phyloP scores from a whole-genome alignment of 2,888 invertebrate genomes.

The Tachina fera region DNA sequence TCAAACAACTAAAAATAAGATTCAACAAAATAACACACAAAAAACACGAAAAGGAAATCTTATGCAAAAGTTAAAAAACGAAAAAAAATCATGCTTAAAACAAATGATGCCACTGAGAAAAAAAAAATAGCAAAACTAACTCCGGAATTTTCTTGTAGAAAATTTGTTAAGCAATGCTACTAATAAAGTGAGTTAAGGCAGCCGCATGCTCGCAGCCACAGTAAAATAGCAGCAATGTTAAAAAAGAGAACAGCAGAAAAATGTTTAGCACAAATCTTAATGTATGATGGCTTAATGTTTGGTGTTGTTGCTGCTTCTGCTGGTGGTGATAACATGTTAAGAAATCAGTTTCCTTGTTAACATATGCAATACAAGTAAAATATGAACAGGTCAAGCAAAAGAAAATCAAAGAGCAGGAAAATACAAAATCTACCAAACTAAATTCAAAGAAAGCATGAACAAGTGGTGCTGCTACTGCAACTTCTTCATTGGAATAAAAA shows the following conservation, averaged over 20 bases:
- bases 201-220: background rate
- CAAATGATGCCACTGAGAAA: slow-evolving; percentile 55
- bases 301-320: background rate
- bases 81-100: background rate
- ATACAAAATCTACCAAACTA: background rate
- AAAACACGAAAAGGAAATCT: slow-evolving; percentile 14
- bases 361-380: slow-evolving; percentile 51
- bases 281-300: slow-evolving; percentile 19
- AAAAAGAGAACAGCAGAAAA: background rate
- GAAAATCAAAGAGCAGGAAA: slow-evolving; percentile 5
- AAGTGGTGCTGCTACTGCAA: slow-evolving; percentile 36
- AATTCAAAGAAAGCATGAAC: slow-evolving; percentile 41
- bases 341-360: slow-evolving; percentile 70
- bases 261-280: slow-evolving; percentile 57
- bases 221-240: slow-evolving; percentile 1
- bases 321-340: slow-evolving; percentile 62
- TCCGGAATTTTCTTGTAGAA: slow-evolving; percentile 51
- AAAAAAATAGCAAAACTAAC: slow-evolving; percentile 52
- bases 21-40: background rate
- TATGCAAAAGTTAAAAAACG: slow-evolving; percentile 17
- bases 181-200: slow-evolving; percentile 64
- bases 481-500: slow-evolving; percentile 71
- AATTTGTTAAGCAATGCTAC: slow-evolving; percentile 64
- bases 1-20: slow-evolving; percentile 46
- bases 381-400: slow-evolving; percentile 14